Evolutionary conservation across 2,113 vertebrate genomes (phyloP).

Genomic region (Todiramphus chloris): DNA sequence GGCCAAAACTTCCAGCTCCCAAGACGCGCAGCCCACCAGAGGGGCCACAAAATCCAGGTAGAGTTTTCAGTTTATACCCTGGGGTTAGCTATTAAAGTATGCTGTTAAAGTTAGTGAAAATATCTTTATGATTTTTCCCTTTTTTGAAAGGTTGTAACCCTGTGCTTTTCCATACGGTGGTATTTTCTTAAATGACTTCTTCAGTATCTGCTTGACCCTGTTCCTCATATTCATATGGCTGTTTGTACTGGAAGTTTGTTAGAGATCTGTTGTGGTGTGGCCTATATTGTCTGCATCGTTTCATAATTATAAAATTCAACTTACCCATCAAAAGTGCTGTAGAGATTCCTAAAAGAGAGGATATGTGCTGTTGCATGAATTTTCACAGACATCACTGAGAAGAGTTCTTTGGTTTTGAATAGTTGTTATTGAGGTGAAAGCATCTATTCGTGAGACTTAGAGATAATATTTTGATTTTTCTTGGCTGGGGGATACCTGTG

Average conservation of each 20-base stretch:
- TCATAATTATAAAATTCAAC: fast-evolving
- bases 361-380: fast-evolving
- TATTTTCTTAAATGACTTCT: fast-evolving
- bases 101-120: fast-evolving
- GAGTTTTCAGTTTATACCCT: not conserved
- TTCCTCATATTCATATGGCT: fast-evolving
- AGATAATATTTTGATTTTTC: not conserved
- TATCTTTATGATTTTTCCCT: not conserved
- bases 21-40: not conserved
- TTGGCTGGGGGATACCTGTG: not conserved
- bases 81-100: not conserved
- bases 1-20: not conserved
- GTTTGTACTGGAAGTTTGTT: not conserved
- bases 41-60: conserved; percentile 58
- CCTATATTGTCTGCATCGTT: fast-evolving
- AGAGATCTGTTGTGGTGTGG: not conserved
- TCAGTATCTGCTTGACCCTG: not conserved
- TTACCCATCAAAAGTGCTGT: fast-evolving
- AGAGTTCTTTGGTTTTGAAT: fast-evolving
- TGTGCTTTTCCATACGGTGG: fast-evolving
- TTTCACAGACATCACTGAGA: fast-evolving
- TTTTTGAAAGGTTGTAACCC: not conserved
- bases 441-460: fast-evolving
- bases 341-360: not conserved
- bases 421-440: not conserved